Conservation (phyloP, 2,113 vertebrate genomes). For the Cavia aperea region DNA sequence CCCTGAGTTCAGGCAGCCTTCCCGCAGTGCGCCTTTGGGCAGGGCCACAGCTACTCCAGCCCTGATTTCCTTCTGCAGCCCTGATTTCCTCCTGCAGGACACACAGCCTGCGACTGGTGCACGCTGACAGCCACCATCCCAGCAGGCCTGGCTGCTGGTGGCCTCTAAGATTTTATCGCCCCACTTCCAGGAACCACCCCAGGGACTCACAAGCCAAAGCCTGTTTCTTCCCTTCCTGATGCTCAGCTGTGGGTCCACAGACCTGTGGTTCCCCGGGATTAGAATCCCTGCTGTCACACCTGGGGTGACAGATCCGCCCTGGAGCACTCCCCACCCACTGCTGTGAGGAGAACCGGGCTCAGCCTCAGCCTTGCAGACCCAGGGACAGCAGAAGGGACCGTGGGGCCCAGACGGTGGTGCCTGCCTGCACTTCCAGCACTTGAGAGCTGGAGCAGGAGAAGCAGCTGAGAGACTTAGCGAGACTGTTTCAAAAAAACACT, state of each 20-base stretch:
- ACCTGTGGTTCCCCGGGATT: not conserved
- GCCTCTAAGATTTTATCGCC: not conserved
- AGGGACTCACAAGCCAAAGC: accelerated
- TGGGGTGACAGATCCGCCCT: accelerated
- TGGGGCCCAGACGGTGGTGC: not conserved
- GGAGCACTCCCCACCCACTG: not conserved
- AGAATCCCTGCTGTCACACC: accelerated
- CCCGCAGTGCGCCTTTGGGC: accelerated
- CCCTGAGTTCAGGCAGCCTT: not conserved
- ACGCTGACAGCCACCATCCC: accelerated
- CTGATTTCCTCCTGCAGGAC: not conserved
- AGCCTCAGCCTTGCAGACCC: not conserved
- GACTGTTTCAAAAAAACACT: not conserved
- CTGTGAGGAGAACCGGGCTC: not conserved
- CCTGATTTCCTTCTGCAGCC: no score
- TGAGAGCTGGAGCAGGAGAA: not conserved
- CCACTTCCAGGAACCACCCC: not conserved
- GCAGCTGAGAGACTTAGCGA: not conserved
- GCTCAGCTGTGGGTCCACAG: accelerated
- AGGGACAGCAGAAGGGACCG: not conserved
- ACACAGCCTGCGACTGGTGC: not conserved
- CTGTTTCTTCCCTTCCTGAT: not conserved
- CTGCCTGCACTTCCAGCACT: not conserved
- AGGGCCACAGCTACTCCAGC: accelerated
- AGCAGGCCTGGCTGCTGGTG: not conserved